Base-by-base conservation (phyloP, 2,113 vertebrate species). In the Salvelinus alpinus region DNA sequence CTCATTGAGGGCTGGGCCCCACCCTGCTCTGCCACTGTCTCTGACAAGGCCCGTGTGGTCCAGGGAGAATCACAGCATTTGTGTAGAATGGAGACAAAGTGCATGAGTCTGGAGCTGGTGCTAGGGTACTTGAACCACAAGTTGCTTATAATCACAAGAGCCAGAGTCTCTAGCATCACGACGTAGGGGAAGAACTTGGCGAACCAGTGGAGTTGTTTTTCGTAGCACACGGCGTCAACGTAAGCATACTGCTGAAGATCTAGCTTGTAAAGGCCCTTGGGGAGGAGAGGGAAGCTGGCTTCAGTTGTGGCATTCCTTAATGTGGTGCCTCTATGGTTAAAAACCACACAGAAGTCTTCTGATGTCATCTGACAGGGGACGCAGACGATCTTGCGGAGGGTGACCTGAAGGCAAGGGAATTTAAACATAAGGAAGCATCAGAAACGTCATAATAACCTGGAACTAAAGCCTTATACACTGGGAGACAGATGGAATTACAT, bases 51-150 rank as follows among this genome's bases (percentile, higher is more conserved):
- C 0, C 95, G 93, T 0, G 94, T 95, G 70, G 95, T 95, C 95
- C 95, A 96, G 0, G 95, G 95, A 4, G 95, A 96, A 78, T 95
- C 94, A 16, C 94, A 95, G 82, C 95, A 96, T 82, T 96, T 96
- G 80, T 94, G 92, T 51, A 95, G 91, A 76, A 96, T 95, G 7
- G 94, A 91, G 81, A 96, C 92, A 2, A 95, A 95, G 71, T 95
- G 94, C 86, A 94, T 94, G 0, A 95, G 90, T 81, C 94, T 91
- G 62, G 94, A 95, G 74, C 91, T 95, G 62, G 94, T 95, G 70
- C 93, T 94, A 71, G 94, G 94, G 79, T 96, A 96, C 83, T 94
- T 92, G 70, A 96, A 94, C 93, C 94, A 96, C 70, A 95, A 95
- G 87, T 95, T 95, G 86, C 93, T 95, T 86, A 94, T 94, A 81